A percentile compares a stretch with the other conserved stretches of the same genome.
Evolutionary conservation across 2,888 invertebrate species (phyloP).

Genomic region (Spilarctia lutea): DNA sequence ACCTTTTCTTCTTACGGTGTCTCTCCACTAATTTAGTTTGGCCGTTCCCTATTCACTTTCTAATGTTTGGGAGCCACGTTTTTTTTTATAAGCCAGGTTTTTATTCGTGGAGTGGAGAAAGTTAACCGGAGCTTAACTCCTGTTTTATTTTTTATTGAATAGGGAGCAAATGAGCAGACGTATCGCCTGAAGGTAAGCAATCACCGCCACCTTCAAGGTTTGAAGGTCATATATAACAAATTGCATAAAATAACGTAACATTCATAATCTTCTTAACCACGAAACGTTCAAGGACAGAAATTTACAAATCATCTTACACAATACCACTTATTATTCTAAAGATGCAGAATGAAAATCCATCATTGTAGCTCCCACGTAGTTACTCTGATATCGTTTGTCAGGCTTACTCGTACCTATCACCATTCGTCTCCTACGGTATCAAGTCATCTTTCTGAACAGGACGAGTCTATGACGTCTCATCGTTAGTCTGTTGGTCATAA

Average conservation of each 20-base stretch:
- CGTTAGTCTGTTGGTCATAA: constrained; percentile 28
- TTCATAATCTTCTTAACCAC: background rate
- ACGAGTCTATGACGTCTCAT: constrained; percentile 29
- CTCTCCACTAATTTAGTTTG: too few relatives aligned
- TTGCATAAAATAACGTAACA: background rate
- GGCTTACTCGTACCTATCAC: constrained; percentile 69
- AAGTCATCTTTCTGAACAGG: constrained; percentile 60
- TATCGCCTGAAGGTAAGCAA: too few relatives aligned
- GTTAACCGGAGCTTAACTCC: too few relatives aligned
- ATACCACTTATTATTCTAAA: constrained; percentile 43
- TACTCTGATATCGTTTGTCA: constrained; percentile 68
- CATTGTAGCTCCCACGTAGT: constrained; percentile 54
- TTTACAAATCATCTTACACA: constrained; percentile 11
- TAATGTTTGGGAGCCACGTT: too few relatives aligned
- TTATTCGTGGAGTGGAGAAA: too few relatives aligned
- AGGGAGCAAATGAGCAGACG: too few relatives aligned
- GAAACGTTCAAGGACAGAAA: background rate
- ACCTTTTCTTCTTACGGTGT: too few relatives aligned
- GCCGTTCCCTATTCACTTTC: too few relatives aligned
- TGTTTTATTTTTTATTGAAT: too few relatives aligned
- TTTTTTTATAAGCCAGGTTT: too few relatives aligned
- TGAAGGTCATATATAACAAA: background rate
- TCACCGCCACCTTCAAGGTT: too few relatives aligned
- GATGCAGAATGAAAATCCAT: constrained; percentile 45
- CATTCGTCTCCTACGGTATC: constrained; percentile 63